Base-by-base conservation (phyloP, 2,113 vertebrate species). In the Macroglossus sobrinus region DNA sequence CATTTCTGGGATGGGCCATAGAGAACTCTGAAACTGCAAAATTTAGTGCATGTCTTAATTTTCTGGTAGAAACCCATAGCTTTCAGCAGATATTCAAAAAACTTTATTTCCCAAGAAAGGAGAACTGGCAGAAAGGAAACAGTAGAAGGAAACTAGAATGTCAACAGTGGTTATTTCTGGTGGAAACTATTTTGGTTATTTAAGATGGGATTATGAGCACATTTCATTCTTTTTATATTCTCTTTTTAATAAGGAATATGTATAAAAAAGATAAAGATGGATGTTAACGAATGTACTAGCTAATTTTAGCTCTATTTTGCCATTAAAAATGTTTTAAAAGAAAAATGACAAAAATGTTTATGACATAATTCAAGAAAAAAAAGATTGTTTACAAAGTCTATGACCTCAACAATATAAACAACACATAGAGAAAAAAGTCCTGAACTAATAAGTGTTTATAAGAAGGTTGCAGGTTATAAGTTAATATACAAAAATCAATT, bases 271-370 rank as follows among this genome's bases (percentile, higher is more conserved):
- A 10, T 64, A 63, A 68, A 82, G 72, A 80, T 22, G 66, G 19
- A 68, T 92, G 63, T 66, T 89, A 74, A 74, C 50, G 74, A 69
- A 69, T 7, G 11, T 50, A 38, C 63, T 84, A 79, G 84, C 26
- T 76, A 87, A 93, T 75, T 45, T 38, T 30, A n/a, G n/a, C 38
- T 94, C 68, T 59, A 74, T 86, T 92, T 80, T 90, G 33, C 74
- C 43, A 92, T 84, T 93, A 84, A 94, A 80, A 84, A 63, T 71
- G 26, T 69, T 79, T 94, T 55, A 69, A n/a, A 85, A 74, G 30
- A 59, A 40, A 78, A 93, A 57, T 82, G 30, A n/a, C 21, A n/a
- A 84, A 76, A 91, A 78, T 75, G 18, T 9, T 84, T 75, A 26
- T 38, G 38, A 88, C 38, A 74, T 72, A 81, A 66, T 30, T 88